These are phyloP conservation scores for Leucophora obtusa DNA, from an alignment of 2,888 invertebrate species.

Conservation along the genomic window DNA sequence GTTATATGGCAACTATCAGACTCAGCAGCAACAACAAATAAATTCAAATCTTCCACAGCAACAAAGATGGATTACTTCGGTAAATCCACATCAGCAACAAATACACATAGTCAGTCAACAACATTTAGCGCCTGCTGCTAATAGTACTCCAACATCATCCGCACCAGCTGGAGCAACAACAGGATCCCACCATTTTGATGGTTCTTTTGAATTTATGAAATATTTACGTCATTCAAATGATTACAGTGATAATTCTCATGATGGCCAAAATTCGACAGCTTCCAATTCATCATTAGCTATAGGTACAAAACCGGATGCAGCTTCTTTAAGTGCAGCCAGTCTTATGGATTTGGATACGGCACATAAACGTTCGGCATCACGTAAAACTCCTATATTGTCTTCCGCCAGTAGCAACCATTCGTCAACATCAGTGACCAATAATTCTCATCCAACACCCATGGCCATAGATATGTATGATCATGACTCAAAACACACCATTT, in stretches of 20 bases:
- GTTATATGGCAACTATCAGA: conserved; percentile 57
- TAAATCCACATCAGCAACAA: conserved; percentile 18
- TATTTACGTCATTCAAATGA: conserved; percentile 77
- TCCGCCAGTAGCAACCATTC: conserved; percentile 74
- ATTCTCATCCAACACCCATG: conserved; percentile 71
- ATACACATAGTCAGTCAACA: conserved; percentile 29
- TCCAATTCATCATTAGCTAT: conserved; percentile 53
- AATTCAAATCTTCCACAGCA: conserved; percentile 44
- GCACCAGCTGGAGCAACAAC: conserved; percentile 26
- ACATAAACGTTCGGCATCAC: conserved; percentile 73
- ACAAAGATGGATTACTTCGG: conserved; percentile 22
- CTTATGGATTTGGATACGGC: conserved; percentile 76
- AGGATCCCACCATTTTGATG: conserved; percentile 74
- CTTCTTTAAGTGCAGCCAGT: conserved; percentile 65
- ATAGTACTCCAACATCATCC: conserved; percentile 22
- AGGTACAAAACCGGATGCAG: conserved; percentile 53
- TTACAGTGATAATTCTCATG: conserved; percentile 68
- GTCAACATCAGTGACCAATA: conserved; percentile 72
- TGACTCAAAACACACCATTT: conserved; percentile 77
- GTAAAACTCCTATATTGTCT: conserved; percentile 69
- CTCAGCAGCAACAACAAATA: conserved; percentile 54
- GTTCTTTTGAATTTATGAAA: conserved; percentile 78
- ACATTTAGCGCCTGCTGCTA: conserved; percentile 9
- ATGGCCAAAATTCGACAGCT: conserved; percentile 47
- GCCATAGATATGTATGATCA: conserved; percentile 76